Evolutionary conservation across 2,888 invertebrate genomes (phyloP).

Genomic region (Masnerella sp.): DNA sequence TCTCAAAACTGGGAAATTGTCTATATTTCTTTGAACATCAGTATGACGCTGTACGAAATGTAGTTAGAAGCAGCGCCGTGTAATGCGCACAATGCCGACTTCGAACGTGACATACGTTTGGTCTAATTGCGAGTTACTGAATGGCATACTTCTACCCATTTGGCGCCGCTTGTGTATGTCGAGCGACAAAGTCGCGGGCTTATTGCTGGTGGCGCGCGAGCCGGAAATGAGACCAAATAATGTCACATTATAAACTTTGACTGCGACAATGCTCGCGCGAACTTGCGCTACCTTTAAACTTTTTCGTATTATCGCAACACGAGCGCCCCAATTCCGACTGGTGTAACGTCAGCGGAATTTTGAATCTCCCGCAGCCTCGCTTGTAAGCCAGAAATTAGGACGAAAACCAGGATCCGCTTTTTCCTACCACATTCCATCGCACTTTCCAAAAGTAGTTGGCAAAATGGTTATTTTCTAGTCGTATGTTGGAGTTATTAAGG

Average conservation of each 20-base stretch:
- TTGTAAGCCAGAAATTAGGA: too few relatives aligned
- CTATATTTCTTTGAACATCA: background rate
- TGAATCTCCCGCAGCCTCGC: background rate
- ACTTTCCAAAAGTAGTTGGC: too few relatives aligned
- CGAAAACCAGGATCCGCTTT: too few relatives aligned
- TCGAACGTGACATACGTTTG: constrained; percentile 62
- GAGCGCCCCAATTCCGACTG: constrained; percentile 16
- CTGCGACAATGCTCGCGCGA: constrained; percentile 25
- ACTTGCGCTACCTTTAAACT: constrained; percentile 27
- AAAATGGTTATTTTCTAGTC: too few relatives aligned
- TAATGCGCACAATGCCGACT: constrained; percentile 36
- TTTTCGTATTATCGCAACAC: constrained; percentile 33
- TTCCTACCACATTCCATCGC: too few relatives aligned
- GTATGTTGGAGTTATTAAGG: too few relatives aligned
- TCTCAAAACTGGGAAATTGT: background rate
- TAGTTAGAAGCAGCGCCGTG: constrained; percentile 13
- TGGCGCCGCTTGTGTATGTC: constrained; percentile 8
- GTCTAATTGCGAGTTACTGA: constrained; percentile 61
- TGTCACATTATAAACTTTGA: constrained; percentile 49
- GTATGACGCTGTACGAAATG: constrained; percentile 2
- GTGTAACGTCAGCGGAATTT: constrained; percentile 7
- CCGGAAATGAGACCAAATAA: constrained; percentile 46
- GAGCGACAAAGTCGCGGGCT: constrained; percentile 26
- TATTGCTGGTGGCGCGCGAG: constrained; percentile 32
- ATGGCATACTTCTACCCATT: constrained; percentile 41